Evolutionary conservation across 2,113 vertebrate species (phyloP), one percentile per base, ranked within the genome.

Genomic region (Cervus canadensis): DNA sequence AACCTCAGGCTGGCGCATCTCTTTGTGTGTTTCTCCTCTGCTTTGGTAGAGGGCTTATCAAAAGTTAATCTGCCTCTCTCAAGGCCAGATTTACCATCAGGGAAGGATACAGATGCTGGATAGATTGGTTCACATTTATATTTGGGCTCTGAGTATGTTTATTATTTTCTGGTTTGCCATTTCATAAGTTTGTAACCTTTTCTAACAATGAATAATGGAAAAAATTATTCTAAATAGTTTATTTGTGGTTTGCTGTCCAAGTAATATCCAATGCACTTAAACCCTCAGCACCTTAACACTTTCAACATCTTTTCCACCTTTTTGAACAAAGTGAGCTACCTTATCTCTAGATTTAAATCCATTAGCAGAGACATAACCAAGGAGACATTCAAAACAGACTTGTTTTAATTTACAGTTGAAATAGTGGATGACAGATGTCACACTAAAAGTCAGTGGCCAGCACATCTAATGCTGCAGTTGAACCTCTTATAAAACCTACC

Each of bases 301-400:
- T 40, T 81, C 54, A 97, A 87, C 14, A 54, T 16, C 33, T 87
- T 86, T 78, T 74, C 85, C 21, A 81, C 26, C 19, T 91, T 76
- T 88, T 28, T 43, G 79, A 71, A 28, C 60, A 78, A 62, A 78
- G 5, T 16, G 21, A 23, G 6, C 26, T 85, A 13, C 25, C 28
- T 95, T 82, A 54, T 84, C 60, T 52, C 83, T 85, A 67, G 36
- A 10, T 78, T 45, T 57, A 54, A 54, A 60, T 43, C 89, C 60
- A 96, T 95, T 92, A 85, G 57, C 84, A 92, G 87, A 87, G 60
- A 33, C 14, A 60, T 92, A 82, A 78, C 59, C 89, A 93, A 56
- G 74, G 91, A 95, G 88, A 89, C 13, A 1, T 25, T 83, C 92
- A 81, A 91, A 93, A 50, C n/a, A 89, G 43, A 56, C 60, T 86